Evolutionary conservation across 2,113 vertebrate genomes (phyloP), one percentile per base, ranked within the genome.

Genomic region (Macrotis lagotis): DNA sequence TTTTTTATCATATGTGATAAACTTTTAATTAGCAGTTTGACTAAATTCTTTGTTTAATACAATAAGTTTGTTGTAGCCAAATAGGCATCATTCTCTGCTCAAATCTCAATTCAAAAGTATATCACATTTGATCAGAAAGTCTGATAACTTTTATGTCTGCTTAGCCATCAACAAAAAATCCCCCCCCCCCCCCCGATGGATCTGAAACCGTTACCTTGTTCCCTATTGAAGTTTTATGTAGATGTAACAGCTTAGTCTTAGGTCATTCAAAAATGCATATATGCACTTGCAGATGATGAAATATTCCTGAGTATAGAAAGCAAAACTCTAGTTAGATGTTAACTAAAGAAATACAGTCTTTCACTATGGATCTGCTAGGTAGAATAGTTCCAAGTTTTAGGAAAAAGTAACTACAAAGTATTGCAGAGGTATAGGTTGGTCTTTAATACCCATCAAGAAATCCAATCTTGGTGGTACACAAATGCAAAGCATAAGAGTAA

Each of bases 1-100:
- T 93, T 97, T 37, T n/a, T 91, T 93, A 49, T 91, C 95, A 96
- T 92, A 88, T 89, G 95, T 48, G 49, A 8, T 51, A 94, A 95
- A 28, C 53, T 94, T 22, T 50, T 90, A 95, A 95, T 83, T 51
- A 88, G 90, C 93, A 93, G 50, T 92, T 93, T 94, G 4, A 49
- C 28, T 50, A 88, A 93, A 91, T 92, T 91, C 93, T 93, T 94
- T 96, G 88, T 51, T 50, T 48, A 91, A 90, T 92, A 94, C 53
- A 83, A 91, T 55, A 96, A 2, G 28, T 55, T 51, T 49, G 91
- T 37, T 66, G 37, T 37, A 66, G 12, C 31, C 55, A 66, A 66
- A n/a, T 90, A 37, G 83, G 25, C 48, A 91, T 92, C 95, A 89
- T 37, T 92, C 22, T 90, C 5, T 83, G 51, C 90, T 96, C 16